These are phyloP conservation scores for Macquaria australasica DNA, from an alignment of 2,113 vertebrate species.

Conservation along the genomic window DNA sequence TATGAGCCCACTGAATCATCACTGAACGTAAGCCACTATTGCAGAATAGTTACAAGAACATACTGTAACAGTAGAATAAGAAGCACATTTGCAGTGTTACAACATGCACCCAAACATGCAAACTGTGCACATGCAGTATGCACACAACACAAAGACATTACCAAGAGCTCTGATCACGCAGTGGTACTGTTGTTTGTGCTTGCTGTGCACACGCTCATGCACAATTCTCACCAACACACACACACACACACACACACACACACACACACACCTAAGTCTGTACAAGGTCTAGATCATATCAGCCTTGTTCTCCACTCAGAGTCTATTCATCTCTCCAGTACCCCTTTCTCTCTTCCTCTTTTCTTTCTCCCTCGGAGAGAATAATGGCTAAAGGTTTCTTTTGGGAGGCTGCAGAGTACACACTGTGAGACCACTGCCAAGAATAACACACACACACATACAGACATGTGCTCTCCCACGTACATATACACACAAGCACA, in stretches of 20 bases:
- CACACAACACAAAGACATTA: not conserved
- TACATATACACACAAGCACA: constrained; percentile 36
- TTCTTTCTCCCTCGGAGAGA: constrained; percentile 59
- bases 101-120: constrained; percentile 7
- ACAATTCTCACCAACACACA: not conserved
- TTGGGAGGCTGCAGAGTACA: constrained; percentile 58
- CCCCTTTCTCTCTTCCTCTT: constrained; percentile 41
- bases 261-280: constrained; percentile 33
- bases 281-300: constrained; percentile 59
- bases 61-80: not conserved
- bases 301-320: constrained; percentile 58
- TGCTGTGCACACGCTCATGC: constrained; percentile 6
- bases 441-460: constrained; percentile 59
- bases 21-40: not conserved
- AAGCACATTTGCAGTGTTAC: constrained; percentile 6
- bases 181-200: constrained; percentile 20
- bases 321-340: constrained; percentile 56
- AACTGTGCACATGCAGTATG: not conserved
- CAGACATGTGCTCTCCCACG: constrained; percentile 46
- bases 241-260: constrained; percentile 42
- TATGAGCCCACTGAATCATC: constrained; percentile 14
- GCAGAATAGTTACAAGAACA: constrained; percentile 22
- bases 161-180: constrained; percentile 6
- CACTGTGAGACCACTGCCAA: constrained; percentile 61
- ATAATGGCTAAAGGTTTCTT: constrained; percentile 67